phyloP scores from a whole-genome alignment of 2,888 invertebrate genomes.

The Diarsia rubi region DNA sequence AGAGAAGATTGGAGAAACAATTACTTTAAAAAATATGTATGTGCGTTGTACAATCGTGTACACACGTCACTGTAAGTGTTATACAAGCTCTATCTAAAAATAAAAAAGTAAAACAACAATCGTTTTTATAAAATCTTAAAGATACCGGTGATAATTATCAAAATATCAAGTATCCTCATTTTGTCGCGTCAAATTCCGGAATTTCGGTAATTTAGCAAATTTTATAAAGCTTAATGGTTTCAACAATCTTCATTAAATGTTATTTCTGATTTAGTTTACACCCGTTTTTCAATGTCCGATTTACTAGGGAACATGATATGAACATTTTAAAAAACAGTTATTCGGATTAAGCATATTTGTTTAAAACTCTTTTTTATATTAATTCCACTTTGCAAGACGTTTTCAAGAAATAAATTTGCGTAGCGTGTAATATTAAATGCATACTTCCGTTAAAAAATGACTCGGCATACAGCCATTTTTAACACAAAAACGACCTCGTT shows the following conservation, averaged over 20 bases:
- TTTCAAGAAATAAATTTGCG: neutral
- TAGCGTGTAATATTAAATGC: slow-evolving; percentile 2
- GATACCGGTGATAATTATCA: neutral
- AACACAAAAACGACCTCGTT: neutral
- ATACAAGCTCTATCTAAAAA: neutral
- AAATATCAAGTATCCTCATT: neutral
- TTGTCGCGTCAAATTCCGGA: neutral
- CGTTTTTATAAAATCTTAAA: neutral
- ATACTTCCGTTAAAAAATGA: slow-evolving; percentile 9
- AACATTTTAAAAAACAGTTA: too few species aligned
- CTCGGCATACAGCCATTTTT: neutral
- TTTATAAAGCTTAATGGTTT: slow-evolving; percentile 7
- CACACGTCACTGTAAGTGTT: neutral
- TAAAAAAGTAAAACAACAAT: neutral
- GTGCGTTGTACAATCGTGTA: too few species aligned
- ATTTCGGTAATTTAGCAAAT: slow-evolving; percentile 19
- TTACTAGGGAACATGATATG: too few species aligned
- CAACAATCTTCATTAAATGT: neutral
- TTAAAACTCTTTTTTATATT: too few species aligned
- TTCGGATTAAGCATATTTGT: too few species aligned
- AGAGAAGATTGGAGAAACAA: too few species aligned
- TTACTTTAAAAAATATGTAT: too few species aligned
- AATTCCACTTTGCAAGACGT: neutral
- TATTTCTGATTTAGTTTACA: slow-evolving; percentile 2
- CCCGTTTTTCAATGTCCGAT: neutral